Evolutionary conservation across 2,113 vertebrate genomes (phyloP).

Genomic region (Tragelaphus strepsiceros): DNA sequence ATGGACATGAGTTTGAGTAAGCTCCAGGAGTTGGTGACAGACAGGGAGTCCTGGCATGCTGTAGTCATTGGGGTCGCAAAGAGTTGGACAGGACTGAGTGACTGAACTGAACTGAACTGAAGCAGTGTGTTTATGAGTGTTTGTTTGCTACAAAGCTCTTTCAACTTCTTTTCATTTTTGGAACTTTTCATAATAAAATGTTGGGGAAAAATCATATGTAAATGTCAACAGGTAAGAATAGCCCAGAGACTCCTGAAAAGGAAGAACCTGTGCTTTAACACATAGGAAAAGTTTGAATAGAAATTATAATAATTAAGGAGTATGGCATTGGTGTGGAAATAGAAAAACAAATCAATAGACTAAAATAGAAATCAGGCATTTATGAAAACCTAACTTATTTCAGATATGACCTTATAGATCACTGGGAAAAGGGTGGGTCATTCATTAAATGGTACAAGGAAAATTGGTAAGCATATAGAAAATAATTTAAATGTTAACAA

Average conservation of each 20-base stretch:
- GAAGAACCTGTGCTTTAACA: neutral
- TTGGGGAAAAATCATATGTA: neutral
- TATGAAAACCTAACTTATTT: neutral
- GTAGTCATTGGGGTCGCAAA: neutral
- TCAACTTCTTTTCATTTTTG: neutral
- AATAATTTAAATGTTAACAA: neutral
- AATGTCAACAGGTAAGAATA: neutral
- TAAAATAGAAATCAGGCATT: neutral
- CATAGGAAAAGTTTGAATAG: neutral
- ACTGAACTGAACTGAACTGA: neutral
- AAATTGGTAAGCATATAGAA: neutral
- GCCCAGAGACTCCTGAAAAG: neutral
- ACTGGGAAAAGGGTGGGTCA: neutral
- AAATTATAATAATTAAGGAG: neutral
- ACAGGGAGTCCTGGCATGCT: neutral
- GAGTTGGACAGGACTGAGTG: neutral
- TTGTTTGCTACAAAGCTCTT: neutral
- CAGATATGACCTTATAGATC: neutral
- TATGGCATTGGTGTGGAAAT: neutral
- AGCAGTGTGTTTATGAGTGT: neutral
- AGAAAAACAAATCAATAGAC: neutral
- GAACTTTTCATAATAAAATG: neutral
- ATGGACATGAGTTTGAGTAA: neutral
- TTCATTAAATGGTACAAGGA: neutral
- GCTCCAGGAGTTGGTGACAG: accelerated